Percentiles rank a stretch among this genome's conserved stretches.
These are phyloP conservation scores for Haliaeetus leucogaster DNA, from an alignment of 2,113 vertebrate species.

Conservation along the genomic window DNA sequence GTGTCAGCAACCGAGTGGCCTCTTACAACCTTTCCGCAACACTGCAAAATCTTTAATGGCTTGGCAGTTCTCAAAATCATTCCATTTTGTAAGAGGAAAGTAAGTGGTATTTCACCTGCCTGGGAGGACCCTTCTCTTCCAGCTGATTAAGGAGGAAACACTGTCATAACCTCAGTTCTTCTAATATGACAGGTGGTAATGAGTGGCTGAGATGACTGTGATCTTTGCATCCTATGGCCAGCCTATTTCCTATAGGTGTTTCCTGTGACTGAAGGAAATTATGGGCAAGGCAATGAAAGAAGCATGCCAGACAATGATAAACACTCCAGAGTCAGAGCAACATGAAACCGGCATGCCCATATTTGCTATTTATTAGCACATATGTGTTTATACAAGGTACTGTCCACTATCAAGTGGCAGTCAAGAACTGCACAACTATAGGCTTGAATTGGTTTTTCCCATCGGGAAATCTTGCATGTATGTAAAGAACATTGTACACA, in stretches of 20 bases:
- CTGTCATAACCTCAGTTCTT: constrained; percentile 7
- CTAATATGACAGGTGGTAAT: neutral
- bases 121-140: neutral
- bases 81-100: constrained; percentile 23
- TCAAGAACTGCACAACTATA: neutral
- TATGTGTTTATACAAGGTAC: neutral
- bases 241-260: constrained; percentile 2
- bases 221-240: neutral
- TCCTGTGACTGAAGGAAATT: neutral
- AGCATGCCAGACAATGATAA: neutral
- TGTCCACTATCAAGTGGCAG: neutral
- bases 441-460: neutral
- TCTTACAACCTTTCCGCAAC: constrained; percentile 32
- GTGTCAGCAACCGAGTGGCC: neutral
- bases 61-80: neutral
- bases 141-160: constrained; percentile 32
- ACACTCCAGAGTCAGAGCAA: neutral
- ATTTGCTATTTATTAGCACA: neutral
- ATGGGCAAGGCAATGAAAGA: neutral
- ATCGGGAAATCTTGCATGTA: neutral
- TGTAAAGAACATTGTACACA: neutral
- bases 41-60: constrained; percentile 44
- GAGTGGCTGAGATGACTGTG: constrained; percentile 26
- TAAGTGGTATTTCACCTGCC: constrained; percentile 38
- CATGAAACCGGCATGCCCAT: neutral